These are phyloP conservation scores for Zelleria hepariella DNA, from an alignment of 2,888 invertebrate genomes.

Conservation along the genomic window DNA sequence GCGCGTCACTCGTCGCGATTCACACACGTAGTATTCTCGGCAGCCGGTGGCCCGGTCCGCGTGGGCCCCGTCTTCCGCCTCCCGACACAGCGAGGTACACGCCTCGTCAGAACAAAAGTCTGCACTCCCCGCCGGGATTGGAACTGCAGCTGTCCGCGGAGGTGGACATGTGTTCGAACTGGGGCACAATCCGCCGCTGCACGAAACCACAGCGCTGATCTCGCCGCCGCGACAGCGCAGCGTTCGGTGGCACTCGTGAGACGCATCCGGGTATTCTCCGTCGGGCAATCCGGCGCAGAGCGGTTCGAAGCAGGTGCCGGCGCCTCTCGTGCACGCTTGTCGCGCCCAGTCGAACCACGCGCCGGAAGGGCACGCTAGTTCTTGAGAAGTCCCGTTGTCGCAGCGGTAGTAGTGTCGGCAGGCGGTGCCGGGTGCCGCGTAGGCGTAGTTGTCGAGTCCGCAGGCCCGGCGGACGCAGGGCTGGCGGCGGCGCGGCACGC, in stretches of 20 bases:
- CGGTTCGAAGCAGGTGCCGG: constrained; percentile 73
- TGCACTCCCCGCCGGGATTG: constrained; percentile 65
- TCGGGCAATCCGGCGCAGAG: constrained; percentile 71
- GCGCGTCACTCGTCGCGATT: constrained; percentile 60
- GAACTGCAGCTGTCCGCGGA: constrained; percentile 49
- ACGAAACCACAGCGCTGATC: constrained; percentile 45
- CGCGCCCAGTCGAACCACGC: constrained; percentile 70
- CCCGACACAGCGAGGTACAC: constrained; percentile 63
- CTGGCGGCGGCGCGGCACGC: constrained; percentile 42
- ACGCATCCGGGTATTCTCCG: constrained; percentile 71
- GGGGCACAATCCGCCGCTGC: constrained; percentile 31
- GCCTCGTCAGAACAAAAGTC: constrained; percentile 63
- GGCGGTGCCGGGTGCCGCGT: constrained; percentile 69
- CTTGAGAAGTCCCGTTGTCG: constrained; percentile 54
- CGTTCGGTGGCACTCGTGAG: constrained; percentile 68
- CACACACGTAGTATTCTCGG: constrained; percentile 72
- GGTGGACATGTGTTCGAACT: constrained; percentile 38
- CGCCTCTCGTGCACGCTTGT: constrained; percentile 65
- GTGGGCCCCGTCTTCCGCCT: constrained; percentile 69
- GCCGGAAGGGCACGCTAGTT: constrained; percentile 65
- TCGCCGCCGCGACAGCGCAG: constrained; percentile 63
- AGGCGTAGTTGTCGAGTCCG: constrained; percentile 47
- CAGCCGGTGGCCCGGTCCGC: constrained; percentile 68
- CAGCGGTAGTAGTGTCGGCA: constrained; percentile 74
- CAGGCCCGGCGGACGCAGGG: constrained; percentile 55